These are phyloP conservation scores for Odontesthes bonariensis DNA, from an alignment of 2,113 vertebrate species.

Conservation along the genomic window DNA sequence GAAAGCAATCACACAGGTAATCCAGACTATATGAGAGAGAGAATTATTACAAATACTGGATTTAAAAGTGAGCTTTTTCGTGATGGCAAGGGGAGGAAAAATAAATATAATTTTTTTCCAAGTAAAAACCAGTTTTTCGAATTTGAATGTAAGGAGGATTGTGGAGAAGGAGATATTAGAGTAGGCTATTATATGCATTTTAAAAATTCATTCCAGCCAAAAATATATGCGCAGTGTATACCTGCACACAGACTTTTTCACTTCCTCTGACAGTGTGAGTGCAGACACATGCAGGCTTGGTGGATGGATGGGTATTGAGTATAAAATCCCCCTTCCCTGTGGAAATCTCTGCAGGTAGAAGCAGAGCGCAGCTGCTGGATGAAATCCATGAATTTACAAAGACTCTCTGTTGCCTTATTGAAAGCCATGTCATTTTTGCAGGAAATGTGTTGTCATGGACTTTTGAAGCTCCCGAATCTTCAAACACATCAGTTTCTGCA, in stretches of 20 bases:
- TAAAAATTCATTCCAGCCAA: conserved; percentile 21
- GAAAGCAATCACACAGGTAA: conserved; percentile 66
- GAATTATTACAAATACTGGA: conserved; percentile 37
- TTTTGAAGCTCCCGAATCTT: conserved; percentile 32
- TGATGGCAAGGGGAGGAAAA: conserved; percentile 1
- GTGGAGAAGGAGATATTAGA: conserved; percentile 3
- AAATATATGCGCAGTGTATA: conserved; percentile 40
- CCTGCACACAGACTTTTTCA: conserved; percentile 14
- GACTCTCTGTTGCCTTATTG: conserved; percentile 46
- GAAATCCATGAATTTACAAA: conserved; percentile 66
- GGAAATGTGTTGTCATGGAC: conserved; percentile 19
- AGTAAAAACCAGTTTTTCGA: background rate
- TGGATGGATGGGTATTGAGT: conserved; percentile 56
- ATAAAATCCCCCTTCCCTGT: conserved; percentile 65
- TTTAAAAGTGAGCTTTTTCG: conserved; percentile 16
- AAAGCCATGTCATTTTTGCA: conserved; percentile 32
- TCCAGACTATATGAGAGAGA: conserved; percentile 35
- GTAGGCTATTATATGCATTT: conserved; percentile 10
- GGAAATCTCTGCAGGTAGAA: conserved; percentile 71
- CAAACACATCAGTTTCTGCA: conserved; percentile 9
- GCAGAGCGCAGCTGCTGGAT: conserved; percentile 60
- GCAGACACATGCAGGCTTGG: conserved; percentile 20
- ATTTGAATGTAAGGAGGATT: conserved; percentile 8
- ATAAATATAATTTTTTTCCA: background rate
- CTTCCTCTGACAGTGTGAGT: conserved; percentile 32